A percentile compares a stretch with the other conserved stretches of the same genome.
phyloP scores from a whole-genome alignment of 2,888 invertebrate species.

The Dinocampus coccinellae region DNA sequence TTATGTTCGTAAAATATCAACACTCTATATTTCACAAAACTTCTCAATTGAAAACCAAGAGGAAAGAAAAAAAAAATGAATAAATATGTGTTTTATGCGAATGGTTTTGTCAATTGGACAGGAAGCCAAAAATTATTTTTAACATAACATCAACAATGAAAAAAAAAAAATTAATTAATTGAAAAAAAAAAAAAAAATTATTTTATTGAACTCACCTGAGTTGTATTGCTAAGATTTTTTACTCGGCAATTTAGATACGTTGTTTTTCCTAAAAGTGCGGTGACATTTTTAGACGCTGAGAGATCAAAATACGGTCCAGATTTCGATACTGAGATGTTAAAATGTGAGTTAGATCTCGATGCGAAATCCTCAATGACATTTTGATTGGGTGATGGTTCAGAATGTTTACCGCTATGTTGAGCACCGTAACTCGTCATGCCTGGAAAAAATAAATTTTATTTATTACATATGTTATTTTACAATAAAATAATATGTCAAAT shows the following conservation, averaged over 20 bases:
- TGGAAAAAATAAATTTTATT: conserved; percentile 48
- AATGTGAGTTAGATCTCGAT: conserved; percentile 78
- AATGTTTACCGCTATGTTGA: conserved; percentile 61
- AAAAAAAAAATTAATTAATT: conserved; percentile 3
- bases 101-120: background rate
- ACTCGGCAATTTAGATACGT: conserved; percentile 91
- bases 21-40: conserved; percentile 56
- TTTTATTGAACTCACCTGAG: conserved; percentile 75
- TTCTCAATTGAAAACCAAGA: background rate
- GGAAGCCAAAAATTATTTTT: background rate
- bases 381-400: conserved; percentile 56
- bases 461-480: background rate
- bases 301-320: conserved; percentile 84
- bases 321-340: conserved; percentile 77
- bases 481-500: background rate
- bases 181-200: background rate
- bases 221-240: conserved; percentile 91
- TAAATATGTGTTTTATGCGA: background rate
- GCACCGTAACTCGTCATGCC: conserved; percentile 58
- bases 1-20: conserved; percentile 63
- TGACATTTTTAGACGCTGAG: conserved; percentile 81
- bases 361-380: conserved; percentile 68
- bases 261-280: conserved; percentile 89
- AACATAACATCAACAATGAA: background rate
- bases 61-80: conserved; percentile 4